Evolutionary conservation across 2,113 vertebrate genomes (phyloP).

Genomic region (Prionailurus bengalensis): DNA sequence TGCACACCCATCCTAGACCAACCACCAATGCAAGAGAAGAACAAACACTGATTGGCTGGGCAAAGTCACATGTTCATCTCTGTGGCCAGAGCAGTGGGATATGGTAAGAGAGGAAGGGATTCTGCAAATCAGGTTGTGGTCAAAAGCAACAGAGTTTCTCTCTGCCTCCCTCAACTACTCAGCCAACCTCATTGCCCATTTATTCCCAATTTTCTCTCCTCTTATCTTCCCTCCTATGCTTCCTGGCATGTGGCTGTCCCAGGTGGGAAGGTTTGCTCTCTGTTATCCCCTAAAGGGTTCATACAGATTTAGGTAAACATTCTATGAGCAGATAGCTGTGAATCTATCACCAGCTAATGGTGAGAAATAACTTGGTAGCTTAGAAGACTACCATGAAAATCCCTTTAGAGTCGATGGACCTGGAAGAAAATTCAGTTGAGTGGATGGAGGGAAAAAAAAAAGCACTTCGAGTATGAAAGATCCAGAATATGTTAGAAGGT

Average conservation of each 20-base stretch:
- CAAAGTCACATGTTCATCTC: not conserved
- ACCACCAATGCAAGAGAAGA: not conserved
- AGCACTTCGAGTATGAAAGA: not conserved
- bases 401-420: not conserved
- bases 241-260: not conserved
- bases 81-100: too few relatives aligned
- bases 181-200: not conserved
- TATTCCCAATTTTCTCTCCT: not conserved
- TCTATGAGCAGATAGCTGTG: not conserved
- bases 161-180: not conserved
- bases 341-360: not conserved
- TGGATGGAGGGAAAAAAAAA: not conserved
- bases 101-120: fast-evolving
- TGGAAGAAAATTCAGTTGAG: not conserved
- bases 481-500: not conserved
- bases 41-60: not conserved
- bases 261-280: not conserved
- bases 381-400: not conserved
- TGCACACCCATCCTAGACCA: not conserved
- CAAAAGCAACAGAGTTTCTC: not conserved
- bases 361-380: not conserved
- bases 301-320: not conserved
- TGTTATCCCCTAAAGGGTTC: not conserved
- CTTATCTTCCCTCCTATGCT: not conserved
- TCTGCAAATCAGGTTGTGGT: not conserved